Evolutionary conservation across 2,888 invertebrate species (phyloP), one percentile per base, ranked within the genome.

Genomic region (Chymomyza caudatula): DNA sequence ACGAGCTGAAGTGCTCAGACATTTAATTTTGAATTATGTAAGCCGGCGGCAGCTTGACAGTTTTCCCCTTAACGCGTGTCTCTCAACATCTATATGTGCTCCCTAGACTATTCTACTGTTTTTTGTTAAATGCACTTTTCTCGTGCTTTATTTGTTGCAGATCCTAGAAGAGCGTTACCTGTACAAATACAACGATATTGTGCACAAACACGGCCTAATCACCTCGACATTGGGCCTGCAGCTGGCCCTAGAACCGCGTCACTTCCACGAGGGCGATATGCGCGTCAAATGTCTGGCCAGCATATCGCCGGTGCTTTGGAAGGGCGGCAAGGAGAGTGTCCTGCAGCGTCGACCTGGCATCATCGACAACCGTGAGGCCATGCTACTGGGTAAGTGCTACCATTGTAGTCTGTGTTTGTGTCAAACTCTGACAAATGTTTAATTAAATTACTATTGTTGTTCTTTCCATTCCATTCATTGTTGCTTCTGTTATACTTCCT

Each of bases 261-360:
- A 93, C 85, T 93, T 93, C 86, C 90, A 91, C 60, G 92, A 92
- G 4, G 93, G 93, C 60, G 92, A 92, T 56, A 93, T 93, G 92
- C 91, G 91, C 75, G 92, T 93, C 57, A 92, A 93, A 79, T 93
- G 93, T 83, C 90, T 93, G 62, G 93, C 93, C 25, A 92, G 92
- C 68, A 91, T 93, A 78, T 92, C 92, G 15, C 93, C 93, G 13
- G 91, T 92, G 1, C 88, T 93, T 60, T 93, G 93, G 92, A 91
- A 92, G 73, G 92, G 92, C 20, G 93, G 92, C 86, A 89, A 92
- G 73, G 93, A 93, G 80, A 92, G 92, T 76, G 91, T 93, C 1
- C 90, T 93, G 19, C 92, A 92, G 84, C 91, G 92, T 53, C 89
- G 92, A 57, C 92, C 92, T 43, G 90, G 90, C 43, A 91, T 92